Evolutionary conservation across 2,888 invertebrate genomes (phyloP).

Genomic region (Portevinia maculata): DNA sequence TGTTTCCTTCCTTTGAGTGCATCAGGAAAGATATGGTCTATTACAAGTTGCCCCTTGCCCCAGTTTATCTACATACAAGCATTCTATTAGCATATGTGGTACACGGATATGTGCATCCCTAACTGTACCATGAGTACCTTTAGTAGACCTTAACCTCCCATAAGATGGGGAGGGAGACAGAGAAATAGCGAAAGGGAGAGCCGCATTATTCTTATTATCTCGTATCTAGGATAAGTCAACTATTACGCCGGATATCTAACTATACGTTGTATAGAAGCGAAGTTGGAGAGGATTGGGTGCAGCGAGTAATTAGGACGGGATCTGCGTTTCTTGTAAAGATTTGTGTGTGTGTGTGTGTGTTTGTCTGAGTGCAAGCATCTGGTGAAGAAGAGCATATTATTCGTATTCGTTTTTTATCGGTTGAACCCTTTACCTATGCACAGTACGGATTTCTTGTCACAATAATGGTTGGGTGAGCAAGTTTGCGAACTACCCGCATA

Average conservation of each 20-base stretch:
- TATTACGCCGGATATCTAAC: conserved; percentile 59
- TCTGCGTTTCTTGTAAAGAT: conserved; percentile 21
- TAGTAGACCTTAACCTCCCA: conserved; percentile 70
- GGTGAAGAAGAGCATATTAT: conserved; percentile 27
- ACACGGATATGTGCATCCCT: conserved; percentile 32
- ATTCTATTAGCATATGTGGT: conserved; percentile 68
- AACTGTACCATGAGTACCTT: conserved; percentile 48
- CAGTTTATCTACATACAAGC: background rate
- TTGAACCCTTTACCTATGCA: conserved; percentile 10
- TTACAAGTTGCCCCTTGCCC: conserved; percentile 38
- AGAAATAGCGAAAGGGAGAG: conserved; percentile 7
- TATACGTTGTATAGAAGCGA: background rate
- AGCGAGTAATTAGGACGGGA: conserved; percentile 27
- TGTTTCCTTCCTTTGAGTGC: conserved; percentile 41
- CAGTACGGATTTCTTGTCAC: conserved; percentile 64
- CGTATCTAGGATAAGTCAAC: conserved; percentile 69
- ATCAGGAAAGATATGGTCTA: conserved; percentile 61
- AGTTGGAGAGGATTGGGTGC: conserved; percentile 10
- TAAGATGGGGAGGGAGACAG: conserved; percentile 20
- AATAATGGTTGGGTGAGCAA: conserved; percentile 65
- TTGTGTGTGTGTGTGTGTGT: conserved; percentile 21
- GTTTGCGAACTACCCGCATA: conserved; percentile 57
- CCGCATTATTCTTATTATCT: conserved; percentile 65
- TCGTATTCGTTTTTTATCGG: conserved; percentile 5
- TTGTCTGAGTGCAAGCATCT: conserved; percentile 61